These are phyloP conservation scores for Mastigias papua DNA, from an alignment of 30 jellyfish, hydroid and myxozoan genomes.

Conservation along the genomic window DNA sequence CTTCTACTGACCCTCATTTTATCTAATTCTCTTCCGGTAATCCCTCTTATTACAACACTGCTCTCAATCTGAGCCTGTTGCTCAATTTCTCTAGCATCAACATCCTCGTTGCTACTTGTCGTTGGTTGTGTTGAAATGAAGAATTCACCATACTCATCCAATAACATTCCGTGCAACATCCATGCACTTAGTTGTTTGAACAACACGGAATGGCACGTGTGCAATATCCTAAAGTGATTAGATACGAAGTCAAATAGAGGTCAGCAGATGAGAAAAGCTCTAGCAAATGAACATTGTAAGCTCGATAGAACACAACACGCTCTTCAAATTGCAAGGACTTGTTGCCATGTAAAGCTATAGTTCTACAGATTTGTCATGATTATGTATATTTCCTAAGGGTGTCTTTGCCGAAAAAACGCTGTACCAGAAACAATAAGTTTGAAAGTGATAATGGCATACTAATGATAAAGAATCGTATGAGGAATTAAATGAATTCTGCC, in stretches of 20 bases:
- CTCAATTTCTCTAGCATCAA: slow-evolving; percentile 1
- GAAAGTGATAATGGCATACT: too few species aligned
- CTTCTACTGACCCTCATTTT: slow-evolving; percentile 60
- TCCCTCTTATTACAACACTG: slow-evolving; percentile 72
- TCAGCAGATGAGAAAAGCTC: background rate
- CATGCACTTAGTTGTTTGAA: slow-evolving; percentile 94
- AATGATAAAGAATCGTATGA: too few species aligned
- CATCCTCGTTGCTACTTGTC: slow-evolving; percentile 20
- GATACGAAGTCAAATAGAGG: background rate
- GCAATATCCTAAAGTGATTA: slow-evolving; percentile 67
- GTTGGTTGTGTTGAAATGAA: slow-evolving; percentile 74
- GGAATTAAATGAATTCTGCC: too few species aligned
- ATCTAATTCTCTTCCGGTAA: slow-evolving; percentile 85
- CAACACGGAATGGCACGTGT: slow-evolving; percentile 86
- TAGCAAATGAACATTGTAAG: background rate
- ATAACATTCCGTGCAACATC: slow-evolving; percentile 86
- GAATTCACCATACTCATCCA: slow-evolving; percentile 91
- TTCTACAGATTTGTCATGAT: too few species aligned
- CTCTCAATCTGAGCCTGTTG: slow-evolving; percentile 52
- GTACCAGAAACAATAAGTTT: too few species aligned
- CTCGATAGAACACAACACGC: background rate
- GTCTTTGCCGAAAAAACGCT: too few species aligned
- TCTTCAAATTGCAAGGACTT: background rate
- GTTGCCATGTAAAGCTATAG: too few species aligned
- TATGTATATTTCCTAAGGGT: too few species aligned